phyloP scores from a whole-genome alignment of 2,113 vertebrate genomes.

The Hippopotamus amphibius region DNA sequence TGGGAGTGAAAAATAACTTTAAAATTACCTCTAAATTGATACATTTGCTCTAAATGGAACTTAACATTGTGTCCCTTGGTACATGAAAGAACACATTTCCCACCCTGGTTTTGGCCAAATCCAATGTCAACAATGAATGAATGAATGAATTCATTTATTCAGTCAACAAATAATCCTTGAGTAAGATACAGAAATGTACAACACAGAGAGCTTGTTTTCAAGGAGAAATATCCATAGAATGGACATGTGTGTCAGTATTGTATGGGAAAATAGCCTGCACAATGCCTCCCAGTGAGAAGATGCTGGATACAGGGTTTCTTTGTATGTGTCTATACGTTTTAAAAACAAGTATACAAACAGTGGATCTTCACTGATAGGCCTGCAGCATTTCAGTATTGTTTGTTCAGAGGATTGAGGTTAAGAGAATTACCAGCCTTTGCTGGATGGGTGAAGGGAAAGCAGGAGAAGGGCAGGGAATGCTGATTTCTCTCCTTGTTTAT shows the following conservation, averaged over 20 bases:
- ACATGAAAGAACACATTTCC: not conserved
- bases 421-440: not conserved
- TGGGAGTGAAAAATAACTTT: not conserved
- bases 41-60: not conserved
- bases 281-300: conserved; percentile 66
- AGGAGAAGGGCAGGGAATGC: not conserved
- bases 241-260: conserved; percentile 67
- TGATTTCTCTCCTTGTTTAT: conserved; percentile 31
- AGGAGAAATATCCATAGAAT: conserved; percentile 59
- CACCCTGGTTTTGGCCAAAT: not conserved
- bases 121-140: conserved; percentile 57
- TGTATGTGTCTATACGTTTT: conserved; percentile 61
- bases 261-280: conserved; percentile 23
- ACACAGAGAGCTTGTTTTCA: conserved; percentile 74
- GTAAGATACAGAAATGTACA: conserved; percentile 53
- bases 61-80: not conserved
- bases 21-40: conserved; percentile 24
- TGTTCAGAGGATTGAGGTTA: not conserved
- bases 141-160: conserved; percentile 63
- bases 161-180: conserved; percentile 70
- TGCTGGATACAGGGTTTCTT: conserved; percentile 59
- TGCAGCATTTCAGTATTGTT: conserved; percentile 43
- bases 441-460: not conserved
- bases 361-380: not conserved
- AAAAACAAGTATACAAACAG: conserved; percentile 63